Conservation (phyloP, 2,888 invertebrate genomes). For the Stramonita haemastoma region DNA sequence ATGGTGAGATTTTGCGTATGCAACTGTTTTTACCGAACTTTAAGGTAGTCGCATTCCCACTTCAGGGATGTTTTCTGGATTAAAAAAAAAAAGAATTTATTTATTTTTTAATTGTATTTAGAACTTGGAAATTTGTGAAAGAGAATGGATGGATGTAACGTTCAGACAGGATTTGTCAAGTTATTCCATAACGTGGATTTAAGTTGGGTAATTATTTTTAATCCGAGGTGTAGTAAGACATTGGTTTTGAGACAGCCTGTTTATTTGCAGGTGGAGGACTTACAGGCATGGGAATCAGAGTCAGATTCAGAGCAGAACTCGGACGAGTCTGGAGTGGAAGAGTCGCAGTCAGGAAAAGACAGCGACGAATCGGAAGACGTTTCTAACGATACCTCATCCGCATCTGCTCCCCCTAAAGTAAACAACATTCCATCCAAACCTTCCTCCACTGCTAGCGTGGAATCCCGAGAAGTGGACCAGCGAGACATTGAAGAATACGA, state of each 20-base stretch:
- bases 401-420: conserved; percentile 36
- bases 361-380: conserved; percentile 47
- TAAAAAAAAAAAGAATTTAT: no score
- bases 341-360: conserved; percentile 52
- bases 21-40: no score
- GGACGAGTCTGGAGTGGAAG: conserved; percentile 56
- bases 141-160: no score
- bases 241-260: neutral
- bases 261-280: conserved; percentile 31
- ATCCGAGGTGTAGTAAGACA: neutral
- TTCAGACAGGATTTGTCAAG: no score
- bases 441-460: conserved; percentile 40
- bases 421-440: conserved; percentile 35
- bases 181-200: neutral
- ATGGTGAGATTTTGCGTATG: no score
- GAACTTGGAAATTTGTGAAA: no score
- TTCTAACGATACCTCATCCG: conserved; percentile 19
- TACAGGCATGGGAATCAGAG: conserved; percentile 46
- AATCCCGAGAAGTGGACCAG: conserved; percentile 42
- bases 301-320: conserved; percentile 49
- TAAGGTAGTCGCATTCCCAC: no score
- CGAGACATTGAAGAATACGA: conserved; percentile 56
- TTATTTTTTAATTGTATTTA: no score
- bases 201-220: neutral
- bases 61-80: no score